Evolutionary conservation across 1,140 invertebrate genomes (phyloP).

Genomic region (Drosophila busckii): DNA sequence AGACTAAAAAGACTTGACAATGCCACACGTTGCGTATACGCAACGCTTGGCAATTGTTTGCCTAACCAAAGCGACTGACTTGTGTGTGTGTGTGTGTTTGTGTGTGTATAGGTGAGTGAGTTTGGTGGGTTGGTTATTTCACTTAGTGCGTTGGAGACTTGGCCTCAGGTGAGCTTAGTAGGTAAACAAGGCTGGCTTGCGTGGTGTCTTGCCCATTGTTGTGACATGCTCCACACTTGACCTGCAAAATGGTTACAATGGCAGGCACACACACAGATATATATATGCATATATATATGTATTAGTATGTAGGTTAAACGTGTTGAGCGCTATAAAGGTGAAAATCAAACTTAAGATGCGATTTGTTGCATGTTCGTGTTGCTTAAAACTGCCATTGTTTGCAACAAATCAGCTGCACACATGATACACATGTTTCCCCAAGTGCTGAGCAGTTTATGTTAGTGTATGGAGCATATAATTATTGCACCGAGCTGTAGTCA

Average conservation of each 20-base stretch:
- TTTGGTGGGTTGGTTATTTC: conserved; percentile 63
- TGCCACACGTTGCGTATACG: conserved; percentile 62
- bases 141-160: conserved; percentile 53
- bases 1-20: conserved; percentile 35
- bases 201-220: conserved; percentile 41
- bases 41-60: conserved; percentile 64
- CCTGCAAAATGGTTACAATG: conserved; percentile 50
- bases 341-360: conserved; percentile 13
- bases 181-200: neutral
- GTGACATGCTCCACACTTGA: conserved; percentile 62
- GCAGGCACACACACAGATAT: conserved; percentile 15
- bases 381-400: neutral
- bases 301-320: no score
- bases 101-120: conserved; percentile 5
- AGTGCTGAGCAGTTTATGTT: no score
- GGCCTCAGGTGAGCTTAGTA: conserved; percentile 42
- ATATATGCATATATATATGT: no score
- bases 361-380: neutral
- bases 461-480: no score
- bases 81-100: conserved; percentile 2
- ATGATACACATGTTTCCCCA: no score
- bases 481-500: no score
- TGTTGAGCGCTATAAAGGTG: conserved; percentile 12
- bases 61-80: conserved; percentile 22
- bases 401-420: conserved; percentile 14